Conservation (phyloP, 37 sponge, comb jelly and placozoan species). For the Theonella swinhoei region DNA sequence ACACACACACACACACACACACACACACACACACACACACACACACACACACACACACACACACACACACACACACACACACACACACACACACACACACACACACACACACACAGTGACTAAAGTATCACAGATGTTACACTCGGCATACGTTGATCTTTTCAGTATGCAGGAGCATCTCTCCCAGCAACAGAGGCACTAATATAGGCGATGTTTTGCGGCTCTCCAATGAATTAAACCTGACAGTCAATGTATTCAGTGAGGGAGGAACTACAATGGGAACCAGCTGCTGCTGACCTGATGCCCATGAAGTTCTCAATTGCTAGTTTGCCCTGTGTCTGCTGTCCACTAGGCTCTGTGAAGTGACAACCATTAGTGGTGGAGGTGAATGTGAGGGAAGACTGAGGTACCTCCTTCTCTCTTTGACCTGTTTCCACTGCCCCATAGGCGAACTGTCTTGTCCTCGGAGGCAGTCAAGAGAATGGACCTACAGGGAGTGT, state of each 20-base stretch:
- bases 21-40: too few relatives aligned
- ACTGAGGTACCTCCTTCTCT: slow-evolving; percentile 31
- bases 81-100: too few relatives aligned
- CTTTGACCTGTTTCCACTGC: slow-evolving; percentile 22
- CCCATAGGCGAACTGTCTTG: slow-evolving; percentile 65
- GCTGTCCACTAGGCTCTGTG: neutral
- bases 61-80: too few relatives aligned
- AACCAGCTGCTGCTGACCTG: too few relatives aligned
- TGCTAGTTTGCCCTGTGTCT: neutral
- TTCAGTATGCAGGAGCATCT: slow-evolving; percentile 10
- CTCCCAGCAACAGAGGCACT: slow-evolving; percentile 28
- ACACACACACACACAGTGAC: too few relatives aligned
- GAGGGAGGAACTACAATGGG: too few relatives aligned
- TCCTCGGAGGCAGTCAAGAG: slow-evolving; percentile 63
- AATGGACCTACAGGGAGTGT: slow-evolving; percentile 26
- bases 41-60: too few relatives aligned
- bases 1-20: too few relatives aligned
- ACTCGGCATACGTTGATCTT: slow-evolving; percentile 4
- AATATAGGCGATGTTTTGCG: neutral
- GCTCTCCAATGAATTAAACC: too few relatives aligned
- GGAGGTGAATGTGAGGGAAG: neutral
- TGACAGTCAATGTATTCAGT: too few relatives aligned
- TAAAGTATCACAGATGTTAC: too few relatives aligned
- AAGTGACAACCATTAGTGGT: too few relatives aligned
- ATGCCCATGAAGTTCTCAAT: slow-evolving; percentile 49